These are phyloP conservation scores for Tetramorium parvispinum DNA, from an alignment of 1,140 invertebrate genomes.

Conservation along the genomic window DNA sequence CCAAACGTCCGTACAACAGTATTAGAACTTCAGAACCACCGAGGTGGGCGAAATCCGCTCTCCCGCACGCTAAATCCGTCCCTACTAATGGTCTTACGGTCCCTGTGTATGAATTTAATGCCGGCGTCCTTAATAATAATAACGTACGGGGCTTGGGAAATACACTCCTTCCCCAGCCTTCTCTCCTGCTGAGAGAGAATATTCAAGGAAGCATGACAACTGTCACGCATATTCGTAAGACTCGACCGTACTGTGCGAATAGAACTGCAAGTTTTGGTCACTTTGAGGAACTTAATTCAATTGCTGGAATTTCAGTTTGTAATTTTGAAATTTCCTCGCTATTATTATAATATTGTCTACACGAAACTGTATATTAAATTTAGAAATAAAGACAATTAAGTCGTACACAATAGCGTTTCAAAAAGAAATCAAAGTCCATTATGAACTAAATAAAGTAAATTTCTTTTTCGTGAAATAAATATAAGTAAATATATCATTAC, in stretches of 20 bases:
- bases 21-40: constrained; percentile 1
- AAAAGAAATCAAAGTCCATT: not conserved
- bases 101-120: constrained; percentile 40
- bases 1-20: constrained; percentile 14
- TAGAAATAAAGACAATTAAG: not conserved
- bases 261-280: not conserved
- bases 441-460: not conserved
- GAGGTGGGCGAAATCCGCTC: constrained; percentile 23
- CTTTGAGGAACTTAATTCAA: constrained; percentile 28
- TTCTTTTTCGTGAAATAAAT: not conserved
- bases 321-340: not conserved
- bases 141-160: constrained; percentile 18
- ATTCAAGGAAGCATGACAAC: constrained; percentile 42
- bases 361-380: not conserved
- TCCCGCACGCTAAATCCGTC: constrained; percentile 33
- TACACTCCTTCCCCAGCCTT: not conserved
- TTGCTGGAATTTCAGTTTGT: not conserved
- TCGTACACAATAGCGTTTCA: not conserved
- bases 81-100: constrained; percentile 46
- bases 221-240: constrained; percentile 42
- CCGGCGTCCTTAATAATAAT: constrained; percentile 46
- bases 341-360: not conserved
- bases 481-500: not conserved
- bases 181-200: constrained; percentile 22
- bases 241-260: not conserved